Evolutionary conservation across 2,888 invertebrate genomes (phyloP), one percentile per base, ranked within the genome.

Genomic region (Saturnia japonica): DNA sequence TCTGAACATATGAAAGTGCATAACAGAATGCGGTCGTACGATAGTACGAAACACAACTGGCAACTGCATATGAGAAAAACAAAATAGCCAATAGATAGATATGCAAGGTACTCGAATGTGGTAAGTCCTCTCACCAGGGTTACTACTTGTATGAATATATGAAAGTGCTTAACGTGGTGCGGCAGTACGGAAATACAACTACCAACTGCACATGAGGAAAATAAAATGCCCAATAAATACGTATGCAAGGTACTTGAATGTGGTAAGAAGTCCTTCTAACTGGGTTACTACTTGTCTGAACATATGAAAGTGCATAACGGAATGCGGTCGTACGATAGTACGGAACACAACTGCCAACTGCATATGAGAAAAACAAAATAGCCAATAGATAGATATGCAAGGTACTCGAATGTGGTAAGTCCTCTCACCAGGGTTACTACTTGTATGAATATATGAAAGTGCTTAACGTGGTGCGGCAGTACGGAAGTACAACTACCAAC

Each of bases 231-330:
- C 70, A 97, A 97, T 88, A 96, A 96, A 80, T 97, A 96, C 84
- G 96, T 95, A 72, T 98, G 97, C 87, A 95, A 95, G 74, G 95
- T 95, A 42, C 94, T 95, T 28, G 95, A 96, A 77, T 98, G 98
- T 88, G 96, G 96, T 76, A 98, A 98, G n/a, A 95, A 92, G 94
- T 95, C 97, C 69, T 98, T 97, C 1, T 98, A 96, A 89, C 95
- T 98, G 67, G 96, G 97, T 74, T 98, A 98, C 85, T 98, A 97
- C 97, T 0, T 98, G 98, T 88, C 98, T 98, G 88, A 96, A 97
- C 87, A 98, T 98, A 98, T 90, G 98, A 98, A 97, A 97, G 89
- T 98, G 98, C 89, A 97, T 97, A 74, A 94, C 97, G 73, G 98
- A 0, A 96, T 94, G 54, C 88, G 97, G 70, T 98, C 98, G 47